These are phyloP conservation scores for Pissodes strobi DNA, from an alignment of 1,140 invertebrate genomes.

Conservation along the genomic window DNA sequence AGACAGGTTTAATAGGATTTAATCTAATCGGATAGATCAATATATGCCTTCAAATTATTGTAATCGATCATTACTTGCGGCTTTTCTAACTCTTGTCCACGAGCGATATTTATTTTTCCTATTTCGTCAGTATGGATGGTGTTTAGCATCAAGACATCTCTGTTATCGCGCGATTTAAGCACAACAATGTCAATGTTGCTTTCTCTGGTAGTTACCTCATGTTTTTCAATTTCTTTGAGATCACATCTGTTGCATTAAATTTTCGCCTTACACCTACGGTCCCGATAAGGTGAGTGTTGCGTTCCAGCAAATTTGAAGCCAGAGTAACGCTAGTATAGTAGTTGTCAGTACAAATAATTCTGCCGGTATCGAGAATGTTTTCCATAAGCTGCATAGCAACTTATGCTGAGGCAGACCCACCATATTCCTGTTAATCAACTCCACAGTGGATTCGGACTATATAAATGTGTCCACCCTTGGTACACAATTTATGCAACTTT, in stretches of 20 bases:
- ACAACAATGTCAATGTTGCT: slow-evolving; percentile 14
- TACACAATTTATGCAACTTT: slow-evolving; percentile 14
- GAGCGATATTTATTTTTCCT: background rate
- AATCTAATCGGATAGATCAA: slow-evolving; percentile 43
- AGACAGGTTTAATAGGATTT: slow-evolving; percentile 34
- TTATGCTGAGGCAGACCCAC: background rate
- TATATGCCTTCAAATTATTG: slow-evolving; percentile 52
- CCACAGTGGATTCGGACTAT: slow-evolving; percentile 4
- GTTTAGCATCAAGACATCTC: slow-evolving; percentile 44
- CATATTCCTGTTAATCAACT: slow-evolving; percentile 3
- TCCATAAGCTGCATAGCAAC: slow-evolving; percentile 6
- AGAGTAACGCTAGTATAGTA: slow-evolving; percentile 56
- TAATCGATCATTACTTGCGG: slow-evolving; percentile 49
- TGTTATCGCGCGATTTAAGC: slow-evolving; percentile 22
- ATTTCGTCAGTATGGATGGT: slow-evolving; percentile 9
- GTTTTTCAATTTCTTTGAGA: slow-evolving; percentile 3
- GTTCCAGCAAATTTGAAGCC: slow-evolving; percentile 39
- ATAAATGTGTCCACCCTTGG: slow-evolving; percentile 3
- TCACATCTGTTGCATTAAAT: slow-evolving; percentile 12
- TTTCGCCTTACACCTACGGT: slow-evolving; percentile 15
- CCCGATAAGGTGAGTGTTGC: slow-evolving; percentile 21
- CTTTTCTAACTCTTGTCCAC: background rate
- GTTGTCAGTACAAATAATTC: slow-evolving; percentile 43
- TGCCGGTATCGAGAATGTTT: slow-evolving; percentile 3
- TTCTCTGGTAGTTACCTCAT: slow-evolving; percentile 15